Evolutionary conservation across 2,888 invertebrate genomes (phyloP).

Genomic region (Morinoia aosen): DNA sequence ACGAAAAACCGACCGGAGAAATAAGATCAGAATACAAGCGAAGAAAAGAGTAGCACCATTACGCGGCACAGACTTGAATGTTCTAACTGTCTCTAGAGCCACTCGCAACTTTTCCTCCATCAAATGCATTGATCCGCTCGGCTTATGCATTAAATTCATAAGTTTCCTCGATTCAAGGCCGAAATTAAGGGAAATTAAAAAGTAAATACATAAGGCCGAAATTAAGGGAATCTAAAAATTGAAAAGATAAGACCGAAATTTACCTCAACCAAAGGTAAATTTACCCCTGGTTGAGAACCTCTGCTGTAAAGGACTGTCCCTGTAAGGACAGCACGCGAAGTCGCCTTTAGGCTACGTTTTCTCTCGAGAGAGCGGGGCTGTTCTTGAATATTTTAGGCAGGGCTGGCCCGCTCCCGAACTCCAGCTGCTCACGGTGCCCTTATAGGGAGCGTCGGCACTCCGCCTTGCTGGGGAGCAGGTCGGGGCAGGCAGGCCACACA

Average conservation of each 20-base stretch:
- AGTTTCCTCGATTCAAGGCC: no score
- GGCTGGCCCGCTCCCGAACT: not conserved
- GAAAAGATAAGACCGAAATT: no score
- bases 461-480: not conserved
- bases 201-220: no score
- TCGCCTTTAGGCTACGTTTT: not conserved
- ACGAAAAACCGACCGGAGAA: not conserved
- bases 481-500: no score
- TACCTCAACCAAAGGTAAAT: no score
- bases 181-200: no score
- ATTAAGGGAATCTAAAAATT: no score
- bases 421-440: slow-evolving; percentile 4
- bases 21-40: not conserved
- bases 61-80: not conserved
- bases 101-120: no score
- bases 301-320: not conserved
- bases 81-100: no score
- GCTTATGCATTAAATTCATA: no score
- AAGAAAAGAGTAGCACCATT: not conserved
- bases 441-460: not conserved
- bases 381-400: not conserved
- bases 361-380: not conserved
- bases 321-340: not conserved
- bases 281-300: no score
- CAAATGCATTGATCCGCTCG: no score